These are phyloP conservation scores for Scortum barcoo DNA, from an alignment of 2,113 vertebrate genomes.

Conservation along the genomic window DNA sequence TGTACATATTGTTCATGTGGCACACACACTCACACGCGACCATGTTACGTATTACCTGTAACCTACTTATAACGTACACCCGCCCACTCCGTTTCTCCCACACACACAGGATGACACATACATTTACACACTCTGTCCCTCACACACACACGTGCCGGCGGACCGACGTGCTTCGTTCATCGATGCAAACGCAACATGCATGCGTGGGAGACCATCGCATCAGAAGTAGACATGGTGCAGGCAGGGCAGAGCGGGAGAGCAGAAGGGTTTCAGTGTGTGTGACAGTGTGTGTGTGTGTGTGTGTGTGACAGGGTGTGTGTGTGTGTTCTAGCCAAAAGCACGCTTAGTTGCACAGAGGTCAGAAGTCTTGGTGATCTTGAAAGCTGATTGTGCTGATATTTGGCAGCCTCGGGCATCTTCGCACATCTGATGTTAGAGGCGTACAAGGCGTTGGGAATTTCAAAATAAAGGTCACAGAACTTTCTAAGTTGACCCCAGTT, in stretches of 20 bases:
- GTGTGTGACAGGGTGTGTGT: neutral
- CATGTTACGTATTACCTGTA: slow-evolving; percentile 52
- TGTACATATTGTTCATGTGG: slow-evolving; percentile 17
- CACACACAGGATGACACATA: slow-evolving; percentile 44
- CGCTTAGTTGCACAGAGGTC: neutral
- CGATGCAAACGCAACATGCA: slow-evolving; percentile 33
- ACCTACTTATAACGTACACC: slow-evolving; percentile 55
- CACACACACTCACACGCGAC: neutral
- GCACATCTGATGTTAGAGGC: neutral
- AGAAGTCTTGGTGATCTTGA: neutral
- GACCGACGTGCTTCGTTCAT: slow-evolving; percentile 55
- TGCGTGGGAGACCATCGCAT: slow-evolving; percentile 38
- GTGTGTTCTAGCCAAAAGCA: slow-evolving; percentile 8
- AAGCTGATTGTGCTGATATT: slow-evolving; percentile 20
- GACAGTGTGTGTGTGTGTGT: slow-evolving; percentile 9
- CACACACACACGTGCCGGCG: slow-evolving; percentile 15
- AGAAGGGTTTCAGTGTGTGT: no score
- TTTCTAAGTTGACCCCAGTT: neutral
- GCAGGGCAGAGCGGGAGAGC: neutral
- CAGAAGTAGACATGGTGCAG: slow-evolving; percentile 3
- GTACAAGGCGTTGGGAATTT: neutral
- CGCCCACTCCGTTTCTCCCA: slow-evolving; percentile 66
- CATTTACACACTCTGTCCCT: neutral
- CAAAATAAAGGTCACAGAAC: neutral
- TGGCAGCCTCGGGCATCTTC: neutral